phyloP scores from a whole-genome alignment of 2,113 vertebrate species.

The Hippocampus comes region DNA sequence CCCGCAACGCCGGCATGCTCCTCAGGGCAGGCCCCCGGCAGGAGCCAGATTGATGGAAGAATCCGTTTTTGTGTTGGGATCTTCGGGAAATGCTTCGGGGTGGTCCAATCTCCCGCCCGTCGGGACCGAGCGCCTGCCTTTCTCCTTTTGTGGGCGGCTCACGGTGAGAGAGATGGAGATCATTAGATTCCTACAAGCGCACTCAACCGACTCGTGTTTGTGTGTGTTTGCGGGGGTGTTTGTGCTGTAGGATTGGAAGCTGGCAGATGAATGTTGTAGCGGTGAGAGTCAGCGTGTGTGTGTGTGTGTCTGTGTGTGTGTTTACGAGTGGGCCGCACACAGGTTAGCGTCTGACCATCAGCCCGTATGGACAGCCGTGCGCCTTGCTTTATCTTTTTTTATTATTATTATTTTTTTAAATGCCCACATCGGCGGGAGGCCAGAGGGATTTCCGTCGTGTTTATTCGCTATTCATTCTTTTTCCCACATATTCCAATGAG shows the following conservation, averaged over 20 bases:
- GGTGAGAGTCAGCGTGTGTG: constrained; percentile 11
- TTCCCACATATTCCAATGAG: constrained; percentile 22
- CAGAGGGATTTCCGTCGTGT: constrained; percentile 30
- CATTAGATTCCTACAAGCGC: constrained; percentile 53
- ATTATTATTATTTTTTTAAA: constrained; percentile 10
- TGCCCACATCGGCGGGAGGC: constrained; percentile 40
- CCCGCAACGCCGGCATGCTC: constrained; percentile 49
- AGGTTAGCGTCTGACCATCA: constrained; percentile 49
- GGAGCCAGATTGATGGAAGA: constrained; percentile 50
- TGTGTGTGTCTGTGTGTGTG: constrained; percentile 15
- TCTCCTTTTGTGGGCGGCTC: constrained; percentile 63
- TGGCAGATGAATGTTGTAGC: constrained; percentile 38
- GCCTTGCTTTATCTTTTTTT: constrained; percentile 18
- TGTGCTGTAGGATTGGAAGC: constrained; percentile 41
- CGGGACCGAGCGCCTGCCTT: constrained; percentile 56
- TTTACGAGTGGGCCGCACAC: constrained; percentile 45
- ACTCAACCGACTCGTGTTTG: constrained; percentile 35
- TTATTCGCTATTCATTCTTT: constrained; percentile 42
- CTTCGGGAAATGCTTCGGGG: constrained; percentile 61
- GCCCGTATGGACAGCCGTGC: constrained; percentile 38
- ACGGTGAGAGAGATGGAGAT: constrained; percentile 44
- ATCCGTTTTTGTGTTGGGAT: constrained; percentile 63
- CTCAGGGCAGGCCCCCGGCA: constrained; percentile 56
- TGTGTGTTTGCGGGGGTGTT: constrained; percentile 49
- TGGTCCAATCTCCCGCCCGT: constrained; percentile 61